Base-by-base conservation (phyloP, 2,797 vertebrate genomes). In the Buphagus erythrorhynchus region DNA sequence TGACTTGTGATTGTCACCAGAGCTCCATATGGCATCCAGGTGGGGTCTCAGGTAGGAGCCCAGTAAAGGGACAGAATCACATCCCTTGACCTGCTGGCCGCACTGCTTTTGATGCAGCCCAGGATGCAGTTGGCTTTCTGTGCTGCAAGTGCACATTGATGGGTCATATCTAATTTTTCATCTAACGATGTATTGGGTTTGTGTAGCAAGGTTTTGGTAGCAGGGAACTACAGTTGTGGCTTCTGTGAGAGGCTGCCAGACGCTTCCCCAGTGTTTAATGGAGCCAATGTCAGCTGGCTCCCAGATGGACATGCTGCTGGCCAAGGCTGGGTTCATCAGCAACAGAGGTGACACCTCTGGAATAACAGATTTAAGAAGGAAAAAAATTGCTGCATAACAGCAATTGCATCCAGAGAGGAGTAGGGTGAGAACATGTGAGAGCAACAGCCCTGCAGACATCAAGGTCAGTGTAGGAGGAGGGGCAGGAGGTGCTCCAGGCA, bases 231-330 rank as follows among this genome's bases (percentile, higher is more conserved):
- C 19, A 65, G 16, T 5, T 28, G 13, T 51, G 58, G 36, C 51
- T 29, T 72, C 51, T 72, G 38, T 45, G 36, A 79, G 66, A 72
- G 51, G 38, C 28, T 65, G 19, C 38, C 20, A 26, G 59, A 45
- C 66, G 33, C 38, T 45, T 66, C 24, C 19, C 20, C 38, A 36
- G 4, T 51, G 16, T 72, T 24, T 42, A 24, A 5, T 24, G 36
- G 31, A 63, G 36, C 26, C 22, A 36, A 0, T 58, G 24, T 1
- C n/a, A 58, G 19, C 38, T 8, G 51, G 58, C 58, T 58, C 13
- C 28, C 29, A 14, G 43, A 17, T 36, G 66, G 36, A 43, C 0
- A 0, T n/a, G 19, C 51, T 0, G 0, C 65, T 57, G 49, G n/a
- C 5, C 19, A 28, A 29, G 24, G 28, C 28, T 65, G n/a, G 14